phyloP scores from a whole-genome alignment of 2,113 vertebrate genomes.

The Proteles cristata region DNA sequence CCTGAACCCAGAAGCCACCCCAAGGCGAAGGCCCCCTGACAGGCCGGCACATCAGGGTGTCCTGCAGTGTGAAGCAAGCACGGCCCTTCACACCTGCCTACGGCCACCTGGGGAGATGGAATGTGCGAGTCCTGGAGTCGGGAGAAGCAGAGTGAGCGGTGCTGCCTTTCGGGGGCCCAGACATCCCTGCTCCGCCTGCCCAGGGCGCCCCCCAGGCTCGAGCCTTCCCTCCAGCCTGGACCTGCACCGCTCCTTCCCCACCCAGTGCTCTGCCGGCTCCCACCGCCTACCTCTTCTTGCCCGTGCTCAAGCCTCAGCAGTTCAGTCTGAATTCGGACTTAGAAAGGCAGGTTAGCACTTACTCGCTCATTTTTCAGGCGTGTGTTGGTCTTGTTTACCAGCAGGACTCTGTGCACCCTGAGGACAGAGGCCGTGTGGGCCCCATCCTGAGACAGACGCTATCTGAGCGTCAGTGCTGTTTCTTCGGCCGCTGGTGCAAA shows the following conservation, averaged over 20 bases:
- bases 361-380: not conserved
- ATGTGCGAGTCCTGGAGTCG: not conserved
- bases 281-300: no score
- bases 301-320: not conserved
- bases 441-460: not conserved
- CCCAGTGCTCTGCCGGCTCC: fast-evolving
- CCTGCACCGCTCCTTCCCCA: fast-evolving
- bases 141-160: not conserved
- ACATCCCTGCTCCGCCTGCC: not conserved
- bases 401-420: fast-evolving
- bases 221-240: not conserved
- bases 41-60: fast-evolving
- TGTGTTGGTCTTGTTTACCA: not conserved
- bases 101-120: fast-evolving
- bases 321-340: not conserved
- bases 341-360: not conserved
- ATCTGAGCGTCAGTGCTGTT: fast-evolving
- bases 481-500: not conserved
- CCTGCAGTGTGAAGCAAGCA: not conserved
- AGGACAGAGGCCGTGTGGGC: not conserved
- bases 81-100: not conserved
- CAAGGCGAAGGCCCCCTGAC: not conserved
- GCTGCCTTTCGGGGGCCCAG: fast-evolving
- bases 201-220: not conserved
- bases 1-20: not conserved